Evolutionary conservation across 2,888 invertebrate genomes (phyloP).

Genomic region (Aphidoletes aphidimyza): DNA sequence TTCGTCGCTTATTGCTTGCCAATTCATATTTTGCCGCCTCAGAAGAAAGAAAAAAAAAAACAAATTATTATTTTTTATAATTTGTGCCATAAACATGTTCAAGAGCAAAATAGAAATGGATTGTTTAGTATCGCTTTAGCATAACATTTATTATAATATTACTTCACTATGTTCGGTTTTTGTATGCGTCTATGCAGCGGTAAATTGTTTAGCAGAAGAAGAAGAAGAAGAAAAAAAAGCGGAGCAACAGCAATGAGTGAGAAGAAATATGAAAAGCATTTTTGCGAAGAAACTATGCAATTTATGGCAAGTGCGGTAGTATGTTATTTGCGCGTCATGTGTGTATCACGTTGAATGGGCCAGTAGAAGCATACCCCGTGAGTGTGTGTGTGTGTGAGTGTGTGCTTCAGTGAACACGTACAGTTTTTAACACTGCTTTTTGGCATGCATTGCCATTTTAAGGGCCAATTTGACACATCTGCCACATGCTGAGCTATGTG

Average conservation of each 20-base stretch:
- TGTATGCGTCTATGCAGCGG: conserved; percentile 36
- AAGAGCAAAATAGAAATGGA: background rate
- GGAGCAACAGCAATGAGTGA: background rate
- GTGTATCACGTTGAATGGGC: conserved; percentile 4
- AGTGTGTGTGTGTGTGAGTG: background rate
- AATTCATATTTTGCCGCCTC: background rate
- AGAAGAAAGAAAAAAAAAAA: too few species aligned
- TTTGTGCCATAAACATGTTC: background rate
- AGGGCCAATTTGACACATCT: background rate
- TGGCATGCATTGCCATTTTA: background rate
- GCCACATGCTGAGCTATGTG: background rate
- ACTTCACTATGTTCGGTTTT: background rate
- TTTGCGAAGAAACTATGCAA: conserved; percentile 12
- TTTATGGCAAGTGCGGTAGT: background rate
- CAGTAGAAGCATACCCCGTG: background rate
- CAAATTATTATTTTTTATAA: too few species aligned
- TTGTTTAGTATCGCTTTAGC: background rate
- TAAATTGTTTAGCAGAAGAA: background rate
- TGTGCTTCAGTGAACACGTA: conserved; percentile 1
- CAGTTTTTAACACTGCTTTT: background rate
- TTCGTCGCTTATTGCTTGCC: too few species aligned
- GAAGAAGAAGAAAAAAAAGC: background rate
- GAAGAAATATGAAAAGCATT: background rate
- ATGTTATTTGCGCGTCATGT: background rate
- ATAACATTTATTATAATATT: conserved; percentile 6